Evolutionary conservation across 2,888 invertebrate species (phyloP).

Genomic region (Myathropa florea): DNA sequence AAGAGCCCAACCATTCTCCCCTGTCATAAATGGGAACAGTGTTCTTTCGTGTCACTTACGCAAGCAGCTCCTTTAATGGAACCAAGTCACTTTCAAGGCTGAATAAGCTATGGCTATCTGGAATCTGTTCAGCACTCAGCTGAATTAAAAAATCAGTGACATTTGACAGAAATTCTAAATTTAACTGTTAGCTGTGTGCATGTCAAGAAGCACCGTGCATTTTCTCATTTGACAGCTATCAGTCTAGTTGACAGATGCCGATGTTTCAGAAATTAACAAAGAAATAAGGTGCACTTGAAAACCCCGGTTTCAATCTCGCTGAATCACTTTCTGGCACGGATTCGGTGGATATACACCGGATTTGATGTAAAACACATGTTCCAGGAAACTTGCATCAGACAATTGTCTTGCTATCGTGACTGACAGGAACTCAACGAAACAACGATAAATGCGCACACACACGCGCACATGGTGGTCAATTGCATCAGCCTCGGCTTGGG

Average conservation of each 20-base stretch:
- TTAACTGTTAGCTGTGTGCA: not conserved
- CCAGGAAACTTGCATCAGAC: not conserved
- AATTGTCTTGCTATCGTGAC: not conserved
- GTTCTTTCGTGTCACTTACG: not conserved
- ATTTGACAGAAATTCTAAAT: not conserved
- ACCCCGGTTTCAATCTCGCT: no score
- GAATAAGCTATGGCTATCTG: not conserved
- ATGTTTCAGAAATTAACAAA: not conserved
- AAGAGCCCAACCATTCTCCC: not conserved
- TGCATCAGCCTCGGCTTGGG: not conserved
- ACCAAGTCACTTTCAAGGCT: not conserved
- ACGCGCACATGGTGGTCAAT: not conserved
- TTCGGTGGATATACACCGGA: not conserved
- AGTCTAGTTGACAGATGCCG: not conserved
- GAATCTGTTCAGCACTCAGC: not conserved
- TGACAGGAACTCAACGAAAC: not conserved
- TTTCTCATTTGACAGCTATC: no score
- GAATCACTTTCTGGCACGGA: not conserved
- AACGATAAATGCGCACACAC: not conserved
- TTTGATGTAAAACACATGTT: not conserved
- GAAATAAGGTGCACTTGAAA: not conserved
- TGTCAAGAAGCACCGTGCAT: no score
- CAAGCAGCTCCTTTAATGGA: not conserved
- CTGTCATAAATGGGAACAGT: not conserved
- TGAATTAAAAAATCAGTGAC: not conserved